A percentile compares a stretch with the other conserved stretches of the same genome.
These are phyloP conservation scores for Eledona agricola DNA, from an alignment of 2,888 invertebrate species.

Conservation along the genomic window DNA sequence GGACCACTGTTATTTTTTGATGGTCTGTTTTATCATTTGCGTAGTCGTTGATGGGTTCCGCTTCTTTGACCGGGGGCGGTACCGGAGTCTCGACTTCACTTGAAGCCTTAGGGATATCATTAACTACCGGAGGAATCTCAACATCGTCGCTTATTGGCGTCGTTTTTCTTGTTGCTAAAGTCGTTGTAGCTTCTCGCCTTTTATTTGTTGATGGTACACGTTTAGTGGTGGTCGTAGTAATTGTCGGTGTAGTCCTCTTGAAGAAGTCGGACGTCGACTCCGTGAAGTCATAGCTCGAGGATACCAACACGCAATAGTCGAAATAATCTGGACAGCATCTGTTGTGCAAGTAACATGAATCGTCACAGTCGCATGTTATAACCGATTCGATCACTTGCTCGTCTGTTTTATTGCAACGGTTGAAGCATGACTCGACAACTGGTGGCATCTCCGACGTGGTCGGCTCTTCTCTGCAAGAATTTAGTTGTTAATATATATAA, in stretches of 20 bases:
- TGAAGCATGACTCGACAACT: conserved; percentile 65
- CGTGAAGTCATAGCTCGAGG: conserved; percentile 37
- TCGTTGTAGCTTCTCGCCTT: background rate
- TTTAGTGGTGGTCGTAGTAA: conserved; percentile 24
- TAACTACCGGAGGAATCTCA: background rate
- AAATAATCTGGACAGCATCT: conserved; percentile 76
- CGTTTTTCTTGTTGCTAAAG: conserved; percentile 6
- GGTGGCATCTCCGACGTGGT: conserved; percentile 25
- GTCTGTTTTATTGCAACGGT: conserved; percentile 61
- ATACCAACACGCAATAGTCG: conserved; percentile 66
- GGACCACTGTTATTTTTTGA: conserved; percentile 10
- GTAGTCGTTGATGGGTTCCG: conserved; percentile 7
- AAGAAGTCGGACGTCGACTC: conserved; percentile 37
- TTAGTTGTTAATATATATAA: too few species aligned
- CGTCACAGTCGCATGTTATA: conserved; percentile 68
- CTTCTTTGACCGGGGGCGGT: conserved; percentile 13
- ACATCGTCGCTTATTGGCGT: conserved; percentile 29
- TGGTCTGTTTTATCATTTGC: conserved; percentile 12
- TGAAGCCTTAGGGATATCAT: background rate
- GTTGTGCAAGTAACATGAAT: conserved; percentile 64
- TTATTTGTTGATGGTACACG: too few species aligned
- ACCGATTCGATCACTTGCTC: conserved; percentile 32
- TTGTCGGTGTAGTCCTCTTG: conserved; percentile 13
- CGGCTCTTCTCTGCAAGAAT: conserved; percentile 39
- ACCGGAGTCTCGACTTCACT: background rate